phyloP scores from a whole-genome alignment of 2,113 vertebrate species.

The Cyphomyrus plagiostoma region DNA sequence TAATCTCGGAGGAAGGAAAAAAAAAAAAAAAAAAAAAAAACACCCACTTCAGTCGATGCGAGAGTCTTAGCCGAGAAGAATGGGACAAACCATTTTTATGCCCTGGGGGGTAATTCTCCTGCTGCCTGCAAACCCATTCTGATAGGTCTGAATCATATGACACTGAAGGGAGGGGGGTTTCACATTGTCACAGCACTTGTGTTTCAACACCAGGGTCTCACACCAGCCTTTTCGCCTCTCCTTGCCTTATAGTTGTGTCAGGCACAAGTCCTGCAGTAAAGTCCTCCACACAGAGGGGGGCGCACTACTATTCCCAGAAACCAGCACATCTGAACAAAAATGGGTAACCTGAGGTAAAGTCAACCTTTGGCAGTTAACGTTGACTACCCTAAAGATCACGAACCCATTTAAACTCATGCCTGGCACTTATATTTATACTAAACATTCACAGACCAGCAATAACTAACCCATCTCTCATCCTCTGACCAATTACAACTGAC shows the following conservation, averaged over 20 bases:
- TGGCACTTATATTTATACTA: background rate
- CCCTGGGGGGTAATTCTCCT: background rate
- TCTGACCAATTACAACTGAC: conserved; percentile 4
- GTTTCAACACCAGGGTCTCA: background rate
- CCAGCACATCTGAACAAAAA: background rate
- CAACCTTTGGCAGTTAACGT: background rate
- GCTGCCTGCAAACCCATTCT: background rate
- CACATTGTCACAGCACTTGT: background rate
- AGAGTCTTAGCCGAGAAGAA: background rate
- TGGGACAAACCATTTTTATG: background rate
- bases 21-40: background rate
- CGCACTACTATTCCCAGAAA: background rate
- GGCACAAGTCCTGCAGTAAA: background rate
- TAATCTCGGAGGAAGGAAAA: background rate
- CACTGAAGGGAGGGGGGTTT: background rate
- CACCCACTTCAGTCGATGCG: background rate
- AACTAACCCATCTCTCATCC: background rate
- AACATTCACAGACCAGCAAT: conserved; percentile 10
- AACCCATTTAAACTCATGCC: background rate
- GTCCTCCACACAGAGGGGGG: background rate
- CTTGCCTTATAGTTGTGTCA: background rate
- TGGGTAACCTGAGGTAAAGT: background rate
- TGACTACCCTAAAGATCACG: background rate
- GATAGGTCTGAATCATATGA: background rate
- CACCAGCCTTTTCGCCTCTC: background rate